Evolutionary conservation across 64 coral and sea anemone species (phyloP), one percentile per base, ranked within the genome.

Genomic region (Pachyseris speciosa): DNA sequence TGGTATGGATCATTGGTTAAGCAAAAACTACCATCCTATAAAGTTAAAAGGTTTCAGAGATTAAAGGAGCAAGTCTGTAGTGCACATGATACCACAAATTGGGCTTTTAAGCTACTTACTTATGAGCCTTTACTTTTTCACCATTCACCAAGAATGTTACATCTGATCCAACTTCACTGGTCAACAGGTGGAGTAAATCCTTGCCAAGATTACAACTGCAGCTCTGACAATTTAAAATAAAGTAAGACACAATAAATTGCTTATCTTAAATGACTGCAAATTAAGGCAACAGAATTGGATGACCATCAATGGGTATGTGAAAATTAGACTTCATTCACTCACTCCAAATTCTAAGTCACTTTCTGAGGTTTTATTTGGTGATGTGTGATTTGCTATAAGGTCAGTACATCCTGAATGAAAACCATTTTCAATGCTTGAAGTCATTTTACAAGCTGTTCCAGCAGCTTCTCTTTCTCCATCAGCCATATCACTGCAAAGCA

Each of bases 101-200:
- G n/a, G n/a, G n/a, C n/a, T n/a, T n/a, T n/a, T 9, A 25, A 22
- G 69, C 19, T 43, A 53, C 44, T 4, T 93, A 96, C 95, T 91
- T 96, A 68, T 96, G 95, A n/a, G 95, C 95, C 64, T 84, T 96
- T 7, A 96, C 27, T 29, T 67, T 64, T 47, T 58, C 61, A 64
- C 22, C 79, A 80, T 93, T 84, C 50, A 96, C 26, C 25, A 80
- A 0, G 17, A 96, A 96, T 67, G 61, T 72, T 20, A 96, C 34
- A 96, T 96, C 95, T 90, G 84, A 69, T 37, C 78, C 75, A 47
- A 32, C 27, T 17, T 37, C 58, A 71, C 84, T 83, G 32, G 71
- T 39, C 30, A 92, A 71, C 48, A 96, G 83, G 2, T 19, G 61
- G 7, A 96, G 28, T 16, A 96, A 64, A 86, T 93, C 95, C 41